Evolutionary conservation across 2,888 invertebrate genomes (phyloP).

Genomic region (Scaptomyza flava): DNA sequence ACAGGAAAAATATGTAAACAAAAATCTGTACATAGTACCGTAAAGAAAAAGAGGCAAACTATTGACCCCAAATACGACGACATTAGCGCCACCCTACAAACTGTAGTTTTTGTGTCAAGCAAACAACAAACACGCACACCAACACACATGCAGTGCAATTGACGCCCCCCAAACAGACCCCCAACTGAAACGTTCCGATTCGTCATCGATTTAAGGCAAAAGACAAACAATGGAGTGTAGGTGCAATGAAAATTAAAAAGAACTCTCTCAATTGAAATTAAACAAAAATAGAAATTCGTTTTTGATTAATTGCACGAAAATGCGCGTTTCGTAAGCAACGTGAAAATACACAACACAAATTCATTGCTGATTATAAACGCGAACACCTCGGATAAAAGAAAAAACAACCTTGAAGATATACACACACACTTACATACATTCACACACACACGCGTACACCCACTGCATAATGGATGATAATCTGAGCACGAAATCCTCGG

Average conservation of each 20-base stretch:
- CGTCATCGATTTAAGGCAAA: slow-evolving; percentile 81
- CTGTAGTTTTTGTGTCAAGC: slow-evolving; percentile 62
- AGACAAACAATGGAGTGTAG: slow-evolving; percentile 67
- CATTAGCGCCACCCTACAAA: slow-evolving; percentile 59
- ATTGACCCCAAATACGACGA: slow-evolving; percentile 70
- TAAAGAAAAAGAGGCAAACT: slow-evolving; percentile 55
- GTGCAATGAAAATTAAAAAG: slow-evolving; percentile 66
- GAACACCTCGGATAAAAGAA: slow-evolving; percentile 19
- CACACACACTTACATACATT: not conserved
- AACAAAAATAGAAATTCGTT: slow-evolving; percentile 40
- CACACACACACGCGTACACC: slow-evolving; percentile 15
- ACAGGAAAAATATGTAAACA: slow-evolving; percentile 74
- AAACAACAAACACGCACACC: slow-evolving; percentile 36
- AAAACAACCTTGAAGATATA: slow-evolving; percentile 59
- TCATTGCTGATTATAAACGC: slow-evolving; percentile 15
- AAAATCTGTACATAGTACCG: slow-evolving; percentile 62
- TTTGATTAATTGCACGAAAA: slow-evolving; percentile 45
- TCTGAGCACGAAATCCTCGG: slow-evolving; percentile 88
- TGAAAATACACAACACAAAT: slow-evolving; percentile 27
- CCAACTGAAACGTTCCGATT: slow-evolving; percentile 66
- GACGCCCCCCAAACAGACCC: slow-evolving; percentile 64
- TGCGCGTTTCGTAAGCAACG: slow-evolving; percentile 57
- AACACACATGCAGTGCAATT: slow-evolving; percentile 55
- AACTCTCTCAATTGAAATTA: slow-evolving; percentile 44
- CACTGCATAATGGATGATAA: slow-evolving; percentile 86